These are phyloP conservation scores for Enteromius anoplus DNA, from an alignment of 2,797 vertebrate species.

Conservation along the genomic window DNA sequence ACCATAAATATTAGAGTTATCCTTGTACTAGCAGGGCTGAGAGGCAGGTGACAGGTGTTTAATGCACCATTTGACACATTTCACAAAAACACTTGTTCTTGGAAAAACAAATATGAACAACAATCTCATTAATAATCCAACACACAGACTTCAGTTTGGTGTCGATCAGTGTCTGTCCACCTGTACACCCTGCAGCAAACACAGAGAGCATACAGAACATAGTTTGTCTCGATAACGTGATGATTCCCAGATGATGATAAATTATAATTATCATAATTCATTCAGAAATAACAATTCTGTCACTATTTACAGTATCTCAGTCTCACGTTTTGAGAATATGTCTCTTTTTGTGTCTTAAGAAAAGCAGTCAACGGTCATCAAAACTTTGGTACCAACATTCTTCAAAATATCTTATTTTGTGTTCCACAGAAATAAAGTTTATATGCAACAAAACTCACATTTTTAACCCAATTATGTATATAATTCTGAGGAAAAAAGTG, in stretches of 20 bases:
- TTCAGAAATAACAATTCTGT: not conserved
- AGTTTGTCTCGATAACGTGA: not conserved
- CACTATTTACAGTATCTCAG: not conserved
- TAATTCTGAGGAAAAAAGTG: not conserved
- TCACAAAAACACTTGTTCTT: not conserved
- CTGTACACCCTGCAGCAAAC: conserved; percentile 15
- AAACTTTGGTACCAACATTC: not conserved
- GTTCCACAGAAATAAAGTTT: not conserved
- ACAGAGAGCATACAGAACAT: not conserved
- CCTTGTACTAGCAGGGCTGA: not conserved
- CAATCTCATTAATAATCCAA: conserved; percentile 32
- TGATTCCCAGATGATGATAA: not conserved
- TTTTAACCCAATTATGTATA: not conserved
- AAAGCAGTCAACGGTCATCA: not conserved
- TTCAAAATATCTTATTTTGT: not conserved
- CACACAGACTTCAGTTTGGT: not conserved
- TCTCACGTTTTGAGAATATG: not conserved
- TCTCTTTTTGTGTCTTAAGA: not conserved
- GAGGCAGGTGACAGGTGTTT: conserved; percentile 1
- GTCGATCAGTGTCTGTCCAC: not conserved
- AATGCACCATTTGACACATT: conserved; percentile 15
- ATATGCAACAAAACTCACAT: not conserved
- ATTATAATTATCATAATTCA: not conserved
- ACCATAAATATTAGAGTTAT: conserved; percentile 17
- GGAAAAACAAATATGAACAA: conserved; percentile 31